Percentiles rank a stretch among this genome's conserved stretches.
These are phyloP conservation scores for Drosophila eohydei DNA, from an alignment of 2,888 invertebrate genomes.

Conservation along the genomic window DNA sequence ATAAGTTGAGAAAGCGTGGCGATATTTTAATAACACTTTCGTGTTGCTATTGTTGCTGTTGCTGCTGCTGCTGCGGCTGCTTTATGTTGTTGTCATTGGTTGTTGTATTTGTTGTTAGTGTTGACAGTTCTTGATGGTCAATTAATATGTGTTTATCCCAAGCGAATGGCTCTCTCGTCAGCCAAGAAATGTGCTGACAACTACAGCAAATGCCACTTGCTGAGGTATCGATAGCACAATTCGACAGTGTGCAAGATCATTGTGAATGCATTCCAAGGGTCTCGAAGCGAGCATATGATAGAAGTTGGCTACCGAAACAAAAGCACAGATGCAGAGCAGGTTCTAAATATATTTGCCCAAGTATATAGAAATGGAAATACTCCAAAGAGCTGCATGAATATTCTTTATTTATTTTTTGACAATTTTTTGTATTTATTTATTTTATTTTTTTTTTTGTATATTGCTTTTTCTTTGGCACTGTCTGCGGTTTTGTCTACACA, in stretches of 20 bases:
- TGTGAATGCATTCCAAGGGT: conserved; percentile 31
- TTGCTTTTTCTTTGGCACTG: conserved; percentile 51
- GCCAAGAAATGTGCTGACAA: conserved; percentile 31
- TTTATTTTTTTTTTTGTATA: conserved; percentile 26
- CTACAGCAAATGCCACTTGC: conserved; percentile 34
- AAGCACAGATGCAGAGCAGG: conserved; percentile 39
- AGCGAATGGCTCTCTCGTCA: conserved; percentile 39
- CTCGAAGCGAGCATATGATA: conserved; percentile 24
- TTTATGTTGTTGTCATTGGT: conserved; percentile 6
- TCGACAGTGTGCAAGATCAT: background rate
- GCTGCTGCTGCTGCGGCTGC: conserved; percentile 15
- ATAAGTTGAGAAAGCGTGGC: conserved; percentile 69
- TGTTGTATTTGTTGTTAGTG: conserved; percentile 41
- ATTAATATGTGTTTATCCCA: conserved; percentile 63
- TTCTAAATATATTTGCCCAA: background rate
- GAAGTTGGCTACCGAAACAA: conserved; percentile 15
- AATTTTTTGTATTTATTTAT: background rate
- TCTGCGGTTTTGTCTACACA: conserved; percentile 52
- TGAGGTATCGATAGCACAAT: conserved; percentile 30
- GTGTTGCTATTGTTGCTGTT: conserved; percentile 25
- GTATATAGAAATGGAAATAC: conserved; percentile 21
- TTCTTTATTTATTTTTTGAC: conserved; percentile 15
- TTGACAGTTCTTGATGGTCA: conserved; percentile 67
- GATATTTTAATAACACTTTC: conserved; percentile 73
- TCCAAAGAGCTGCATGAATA: conserved; percentile 28